These are phyloP conservation scores for Gambusia yucatana DNA, from an alignment of 2,797 vertebrate species.

Conservation along the genomic window DNA sequence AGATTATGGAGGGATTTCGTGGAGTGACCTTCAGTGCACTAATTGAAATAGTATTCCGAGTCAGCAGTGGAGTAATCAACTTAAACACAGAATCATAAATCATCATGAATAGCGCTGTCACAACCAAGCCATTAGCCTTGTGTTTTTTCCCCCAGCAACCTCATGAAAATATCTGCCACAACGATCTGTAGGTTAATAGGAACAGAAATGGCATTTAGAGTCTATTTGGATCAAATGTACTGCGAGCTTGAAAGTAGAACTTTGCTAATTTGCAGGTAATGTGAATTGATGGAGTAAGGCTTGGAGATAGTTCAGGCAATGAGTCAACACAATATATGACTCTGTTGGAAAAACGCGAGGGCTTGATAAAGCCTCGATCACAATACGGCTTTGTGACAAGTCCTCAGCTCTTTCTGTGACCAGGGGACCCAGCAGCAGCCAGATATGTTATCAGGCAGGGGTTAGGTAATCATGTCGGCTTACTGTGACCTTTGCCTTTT, in stretches of 20 bases:
- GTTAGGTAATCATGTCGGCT: conserved; percentile 74
- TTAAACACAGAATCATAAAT: conserved; percentile 99
- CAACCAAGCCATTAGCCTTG: conserved; percentile 96
- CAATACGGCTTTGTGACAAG: conserved; percentile 42
- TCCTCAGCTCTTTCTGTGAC: conserved; percentile 38
- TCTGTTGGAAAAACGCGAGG: conserved; percentile 8
- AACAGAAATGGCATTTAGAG: conserved; percentile 99
- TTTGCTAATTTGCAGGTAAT: conserved; percentile 99
- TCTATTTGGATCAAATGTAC: conserved; percentile 99
- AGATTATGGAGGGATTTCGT: conserved; percentile 99
- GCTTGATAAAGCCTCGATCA: conserved; percentile 43
- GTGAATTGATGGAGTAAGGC: conserved; percentile 99
- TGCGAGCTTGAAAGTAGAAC: conserved; percentile 97
- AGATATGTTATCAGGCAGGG: conserved; percentile 69
- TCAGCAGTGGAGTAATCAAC: conserved; percentile 99
- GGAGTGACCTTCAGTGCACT: conserved; percentile 99
- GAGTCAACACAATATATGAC: conserved; percentile 60
- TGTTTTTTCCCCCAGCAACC: conserved; percentile 94
- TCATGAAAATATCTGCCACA: conserved; percentile 98
- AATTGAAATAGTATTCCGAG: conserved; percentile 99
- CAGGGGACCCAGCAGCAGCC: conserved; percentile 48
- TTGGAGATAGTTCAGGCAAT: conserved; percentile 89
- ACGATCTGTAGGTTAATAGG: conserved; percentile 99
- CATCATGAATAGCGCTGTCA: conserved; percentile 99
- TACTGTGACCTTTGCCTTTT: conserved; percentile 75